These are phyloP conservation scores for Trachythela sp. DNA, from an alignment of 64 coral and sea anemone genomes.

Conservation along the genomic window DNA sequence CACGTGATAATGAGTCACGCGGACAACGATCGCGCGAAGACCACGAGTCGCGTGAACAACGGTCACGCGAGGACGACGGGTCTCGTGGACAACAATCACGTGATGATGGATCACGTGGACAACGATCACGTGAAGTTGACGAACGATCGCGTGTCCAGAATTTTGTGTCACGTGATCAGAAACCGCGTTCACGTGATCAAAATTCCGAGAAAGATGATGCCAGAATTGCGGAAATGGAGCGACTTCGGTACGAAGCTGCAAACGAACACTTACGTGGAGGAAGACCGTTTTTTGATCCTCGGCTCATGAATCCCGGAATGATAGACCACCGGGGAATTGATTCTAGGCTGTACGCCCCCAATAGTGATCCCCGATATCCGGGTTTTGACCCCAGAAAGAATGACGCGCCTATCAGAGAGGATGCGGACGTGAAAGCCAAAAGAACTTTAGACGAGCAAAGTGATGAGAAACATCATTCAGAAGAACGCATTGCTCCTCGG, in stretches of 20 bases:
- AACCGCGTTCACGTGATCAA: background rate
- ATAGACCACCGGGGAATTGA: background rate
- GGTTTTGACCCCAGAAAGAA: background rate
- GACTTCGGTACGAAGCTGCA: background rate
- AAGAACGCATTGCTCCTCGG: background rate
- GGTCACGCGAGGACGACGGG: background rate
- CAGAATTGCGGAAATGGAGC: background rate
- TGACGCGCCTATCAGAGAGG: background rate
- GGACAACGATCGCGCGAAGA: background rate
- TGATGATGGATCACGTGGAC: background rate
- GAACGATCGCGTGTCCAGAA: background rate
- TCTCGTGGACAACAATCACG: background rate
- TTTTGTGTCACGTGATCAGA: background rate
- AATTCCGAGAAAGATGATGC: background rate
- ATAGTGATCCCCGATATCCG: background rate
- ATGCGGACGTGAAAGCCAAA: background rate
- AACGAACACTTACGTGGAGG: background rate
- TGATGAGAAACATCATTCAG: background rate
- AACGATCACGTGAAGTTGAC: background rate
- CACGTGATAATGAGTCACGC: background rate
- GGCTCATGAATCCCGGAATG: background rate
- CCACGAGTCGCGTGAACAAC: background rate
- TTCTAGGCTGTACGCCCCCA: background rate
- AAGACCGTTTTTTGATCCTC: background rate
- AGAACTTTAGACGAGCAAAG: background rate